phyloP scores from a whole-genome alignment of 2,888 invertebrate genomes.

The Netelia virgata region DNA sequence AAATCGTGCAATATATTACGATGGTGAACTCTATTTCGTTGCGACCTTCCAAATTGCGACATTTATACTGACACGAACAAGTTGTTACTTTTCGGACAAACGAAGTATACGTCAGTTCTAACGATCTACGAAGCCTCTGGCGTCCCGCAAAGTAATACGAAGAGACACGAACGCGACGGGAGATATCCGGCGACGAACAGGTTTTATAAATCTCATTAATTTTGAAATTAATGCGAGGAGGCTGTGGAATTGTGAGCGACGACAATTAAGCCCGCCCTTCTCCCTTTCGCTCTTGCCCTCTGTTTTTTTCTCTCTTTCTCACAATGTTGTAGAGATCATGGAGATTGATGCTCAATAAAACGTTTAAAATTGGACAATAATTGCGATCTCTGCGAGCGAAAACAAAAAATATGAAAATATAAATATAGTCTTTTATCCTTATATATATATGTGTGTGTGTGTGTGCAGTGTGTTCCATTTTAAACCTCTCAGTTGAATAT shows the following conservation, averaged over 20 bases:
- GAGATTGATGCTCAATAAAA: constrained; percentile 54
- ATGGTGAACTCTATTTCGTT: no score
- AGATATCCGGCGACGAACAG: constrained; percentile 1
- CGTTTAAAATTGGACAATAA: constrained; percentile 65
- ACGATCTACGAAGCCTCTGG: constrained; percentile 46
- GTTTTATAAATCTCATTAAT: constrained; percentile 54
- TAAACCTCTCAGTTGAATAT: not conserved
- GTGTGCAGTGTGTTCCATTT: no score
- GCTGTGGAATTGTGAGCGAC: constrained; percentile 39
- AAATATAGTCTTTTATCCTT: not conserved
- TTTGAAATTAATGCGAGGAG: constrained; percentile 49
- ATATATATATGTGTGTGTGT: not conserved
- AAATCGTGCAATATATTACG: no score
- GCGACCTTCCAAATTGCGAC: no score
- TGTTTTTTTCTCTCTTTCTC: not conserved
- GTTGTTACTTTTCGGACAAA: no score
- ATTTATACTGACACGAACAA: no score
- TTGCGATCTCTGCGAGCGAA: constrained; percentile 17
- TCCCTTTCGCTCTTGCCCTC: constrained; percentile 5
- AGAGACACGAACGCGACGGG: constrained; percentile 11
- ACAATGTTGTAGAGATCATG: constrained; percentile 46
- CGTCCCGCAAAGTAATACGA: constrained; percentile 4
- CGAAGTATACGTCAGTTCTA: no score
- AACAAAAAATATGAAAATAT: constrained; percentile 20
- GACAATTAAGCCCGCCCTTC: constrained; percentile 61